Conservation (phyloP, 2,797 vertebrate genomes). For the Parauchenoglanis ngamensis region DNA sequence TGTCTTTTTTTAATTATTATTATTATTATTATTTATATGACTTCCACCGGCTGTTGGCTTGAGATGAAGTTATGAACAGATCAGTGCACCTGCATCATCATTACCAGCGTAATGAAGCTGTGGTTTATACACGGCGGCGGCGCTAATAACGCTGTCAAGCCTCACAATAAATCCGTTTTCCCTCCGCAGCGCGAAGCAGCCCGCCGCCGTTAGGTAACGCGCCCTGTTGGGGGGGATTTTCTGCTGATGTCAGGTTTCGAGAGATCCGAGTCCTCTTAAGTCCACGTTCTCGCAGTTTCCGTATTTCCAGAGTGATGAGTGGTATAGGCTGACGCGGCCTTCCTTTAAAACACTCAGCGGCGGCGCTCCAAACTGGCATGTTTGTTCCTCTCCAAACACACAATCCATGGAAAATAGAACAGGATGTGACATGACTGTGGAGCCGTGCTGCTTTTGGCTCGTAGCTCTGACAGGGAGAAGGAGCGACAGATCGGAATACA, state of each 20-base stretch:
- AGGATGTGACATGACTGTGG: not conserved
- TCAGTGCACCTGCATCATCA: constrained; percentile 57
- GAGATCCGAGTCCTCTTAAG: too few species aligned
- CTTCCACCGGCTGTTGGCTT: not conserved
- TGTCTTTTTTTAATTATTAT: not conserved
- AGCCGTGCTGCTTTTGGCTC: not conserved
- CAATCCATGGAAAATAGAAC: not conserved
- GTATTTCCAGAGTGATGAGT: too few species aligned
- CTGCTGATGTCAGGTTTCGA: too few species aligned
- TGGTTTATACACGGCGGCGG: constrained; percentile 58
- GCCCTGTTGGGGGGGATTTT: too few species aligned
- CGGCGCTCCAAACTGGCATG: not conserved
- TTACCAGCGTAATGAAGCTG: constrained; percentile 60
- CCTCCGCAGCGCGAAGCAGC: constrained; percentile 49
- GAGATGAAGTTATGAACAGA: constrained; percentile 33
- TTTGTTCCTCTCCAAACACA: not conserved
- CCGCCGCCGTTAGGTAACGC: not conserved
- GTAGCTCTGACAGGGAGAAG: not conserved
- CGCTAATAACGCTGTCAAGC: constrained; percentile 69
- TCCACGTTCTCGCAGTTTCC: too few species aligned
- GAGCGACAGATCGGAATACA: too few species aligned
- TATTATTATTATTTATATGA: not conserved
- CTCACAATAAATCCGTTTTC: constrained; percentile 65
- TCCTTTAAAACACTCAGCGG: not conserved
- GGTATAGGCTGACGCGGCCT: too few species aligned